Evolutionary conservation across 2,888 invertebrate species (phyloP).

Genomic region (Pachliopta kotzebuea): DNA sequence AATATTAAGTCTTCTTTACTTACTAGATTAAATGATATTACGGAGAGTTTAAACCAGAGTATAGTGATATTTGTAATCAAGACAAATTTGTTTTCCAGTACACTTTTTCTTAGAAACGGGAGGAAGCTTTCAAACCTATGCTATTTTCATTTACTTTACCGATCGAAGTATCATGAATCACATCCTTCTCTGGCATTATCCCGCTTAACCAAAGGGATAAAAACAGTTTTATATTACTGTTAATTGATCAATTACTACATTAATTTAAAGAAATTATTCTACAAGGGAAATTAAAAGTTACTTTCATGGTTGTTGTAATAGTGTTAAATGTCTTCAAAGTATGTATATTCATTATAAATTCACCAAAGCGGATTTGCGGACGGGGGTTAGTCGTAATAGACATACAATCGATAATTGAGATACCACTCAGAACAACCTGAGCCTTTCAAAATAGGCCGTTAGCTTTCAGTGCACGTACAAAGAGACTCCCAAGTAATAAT

Average conservation of each 20-base stretch:
- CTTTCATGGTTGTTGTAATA: too few relatives aligned
- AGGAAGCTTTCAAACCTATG: too few relatives aligned
- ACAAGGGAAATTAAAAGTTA: too few relatives aligned
- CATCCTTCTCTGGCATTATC: too few relatives aligned
- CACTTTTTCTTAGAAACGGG: not conserved
- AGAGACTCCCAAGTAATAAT: constrained; percentile 21
- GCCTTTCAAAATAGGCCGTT: constrained; percentile 7
- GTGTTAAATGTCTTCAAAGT: too few relatives aligned
- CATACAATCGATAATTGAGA: constrained; percentile 21
- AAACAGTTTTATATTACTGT: too few relatives aligned
- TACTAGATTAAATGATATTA: not conserved
- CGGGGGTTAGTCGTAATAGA: constrained; percentile 7
- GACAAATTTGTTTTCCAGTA: not conserved
- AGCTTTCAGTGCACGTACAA: constrained; percentile 13
- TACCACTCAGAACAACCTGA: constrained; percentile 13
- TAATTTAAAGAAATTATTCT: too few relatives aligned
- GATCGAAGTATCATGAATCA: too few relatives aligned
- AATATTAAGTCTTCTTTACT: too few relatives aligned
- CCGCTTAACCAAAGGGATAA: too few relatives aligned
- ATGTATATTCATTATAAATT: not conserved
- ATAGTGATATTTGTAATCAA: not conserved
- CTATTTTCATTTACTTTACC: too few relatives aligned
- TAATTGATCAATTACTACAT: too few relatives aligned
- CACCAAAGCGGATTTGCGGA: not conserved
- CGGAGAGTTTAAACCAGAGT: not conserved